phyloP scores from a whole-genome alignment of 2,113 vertebrate species.

The Sylvia atricapilla region DNA sequence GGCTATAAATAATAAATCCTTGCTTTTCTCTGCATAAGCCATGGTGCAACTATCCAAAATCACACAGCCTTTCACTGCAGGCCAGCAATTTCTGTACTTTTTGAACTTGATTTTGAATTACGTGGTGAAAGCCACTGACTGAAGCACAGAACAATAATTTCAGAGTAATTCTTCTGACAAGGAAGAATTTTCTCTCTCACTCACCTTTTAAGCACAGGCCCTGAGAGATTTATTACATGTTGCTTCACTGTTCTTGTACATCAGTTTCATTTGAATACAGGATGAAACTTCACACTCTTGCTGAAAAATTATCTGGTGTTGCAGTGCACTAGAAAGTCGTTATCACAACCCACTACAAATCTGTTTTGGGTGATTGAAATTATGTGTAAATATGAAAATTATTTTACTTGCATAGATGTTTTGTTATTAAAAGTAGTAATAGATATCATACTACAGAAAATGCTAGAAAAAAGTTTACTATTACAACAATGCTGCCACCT shows the following conservation, averaged over 20 bases:
- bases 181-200: background rate
- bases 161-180: background rate
- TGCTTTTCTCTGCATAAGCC: background rate
- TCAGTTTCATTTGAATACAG: background rate
- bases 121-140: background rate
- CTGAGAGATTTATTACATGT: background rate
- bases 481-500: slow-evolving; percentile 58
- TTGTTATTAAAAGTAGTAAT: background rate
- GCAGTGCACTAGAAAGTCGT: background rate
- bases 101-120: background rate
- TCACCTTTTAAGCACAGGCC: background rate
- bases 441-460: background rate
- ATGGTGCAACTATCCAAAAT: background rate
- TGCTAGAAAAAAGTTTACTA: background rate
- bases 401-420: background rate
- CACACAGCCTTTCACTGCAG: background rate
- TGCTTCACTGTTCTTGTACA: background rate
- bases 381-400: background rate
- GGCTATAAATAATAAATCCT: background rate
- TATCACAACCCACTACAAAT: background rate
- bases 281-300: background rate
- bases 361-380: background rate
- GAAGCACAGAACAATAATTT: background rate
- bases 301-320: background rate
- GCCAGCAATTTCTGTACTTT: background rate